A percentile compares a stretch with the other conserved stretches of the same genome.
These are phyloP conservation scores for Mellilla xanthometata DNA, from an alignment of 2,888 invertebrate genomes.

Conservation along the genomic window DNA sequence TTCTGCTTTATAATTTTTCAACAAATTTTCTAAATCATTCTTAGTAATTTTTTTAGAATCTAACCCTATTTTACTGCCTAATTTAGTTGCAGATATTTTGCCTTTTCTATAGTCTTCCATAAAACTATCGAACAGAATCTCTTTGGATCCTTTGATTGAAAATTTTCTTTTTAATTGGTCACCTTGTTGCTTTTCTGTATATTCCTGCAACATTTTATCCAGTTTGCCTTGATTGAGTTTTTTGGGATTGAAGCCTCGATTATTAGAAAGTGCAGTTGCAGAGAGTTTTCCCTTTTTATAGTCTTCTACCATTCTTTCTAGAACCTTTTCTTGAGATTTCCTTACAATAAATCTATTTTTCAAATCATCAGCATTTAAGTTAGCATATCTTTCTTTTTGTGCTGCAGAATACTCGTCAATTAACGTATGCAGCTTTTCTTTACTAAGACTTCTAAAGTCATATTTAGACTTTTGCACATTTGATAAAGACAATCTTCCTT, in stretches of 20 bases:
- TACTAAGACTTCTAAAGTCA: slow-evolving; percentile 25
- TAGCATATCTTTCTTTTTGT: slow-evolving; percentile 14
- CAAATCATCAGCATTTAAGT: slow-evolving; percentile 29
- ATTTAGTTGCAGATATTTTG: not conserved
- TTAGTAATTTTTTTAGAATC: slow-evolving; percentile 1
- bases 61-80: not conserved
- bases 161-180: slow-evolving; percentile 16
- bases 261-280: slow-evolving; percentile 32
- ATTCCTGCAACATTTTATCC: slow-evolving; percentile 35
- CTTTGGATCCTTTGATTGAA: slow-evolving; percentile 13
- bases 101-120: slow-evolving; percentile 4
- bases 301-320: slow-evolving; percentile 31
- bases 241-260: slow-evolving; percentile 33
- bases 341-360: slow-evolving; percentile 30
- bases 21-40: not conserved
- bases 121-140: slow-evolving; percentile 19
- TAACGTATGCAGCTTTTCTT: slow-evolving; percentile 17
- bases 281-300: slow-evolving; percentile 34
- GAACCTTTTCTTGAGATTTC: slow-evolving; percentile 21
- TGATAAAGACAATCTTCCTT: slow-evolving; percentile 27
- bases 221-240: slow-evolving; percentile 35
- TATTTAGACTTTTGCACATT: slow-evolving; percentile 23
- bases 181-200: slow-evolving; percentile 25
- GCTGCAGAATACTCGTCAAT: slow-evolving; percentile 20
- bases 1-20: slow-evolving; percentile 2